phyloP scores from a whole-genome alignment of 2,797 vertebrate genomes.

The Epinephelus awoara region DNA sequence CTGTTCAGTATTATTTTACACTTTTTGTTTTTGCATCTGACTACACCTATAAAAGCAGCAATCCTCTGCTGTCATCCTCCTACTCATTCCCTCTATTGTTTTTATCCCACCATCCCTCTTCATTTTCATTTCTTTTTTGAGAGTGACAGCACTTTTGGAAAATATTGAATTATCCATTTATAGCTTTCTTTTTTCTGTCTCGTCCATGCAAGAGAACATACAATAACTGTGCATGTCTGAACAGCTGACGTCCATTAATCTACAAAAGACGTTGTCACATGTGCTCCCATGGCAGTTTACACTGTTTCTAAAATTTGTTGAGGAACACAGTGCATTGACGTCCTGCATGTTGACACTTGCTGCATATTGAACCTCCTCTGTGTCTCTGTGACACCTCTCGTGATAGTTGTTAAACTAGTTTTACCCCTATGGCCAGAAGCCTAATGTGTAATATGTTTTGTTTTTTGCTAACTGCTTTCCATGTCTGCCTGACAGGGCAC shows the following conservation, averaged over 20 bases:
- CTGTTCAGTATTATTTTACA: constrained; percentile 13
- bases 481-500: constrained; percentile 87
- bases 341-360: constrained; percentile 11
- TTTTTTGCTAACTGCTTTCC: background rate
- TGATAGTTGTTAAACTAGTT: constrained; percentile 31
- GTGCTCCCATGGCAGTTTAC: background rate
- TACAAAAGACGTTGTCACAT: background rate
- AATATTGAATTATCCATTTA: background rate
- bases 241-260: background rate
- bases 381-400: background rate
- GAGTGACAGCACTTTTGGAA: background rate
- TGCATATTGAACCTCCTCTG: background rate
- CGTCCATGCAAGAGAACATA: background rate
- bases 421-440: background rate
- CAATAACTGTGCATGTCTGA: background rate
- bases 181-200: background rate
- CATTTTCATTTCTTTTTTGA: constrained; percentile 7
- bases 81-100: background rate
- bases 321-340: background rate
- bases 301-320: background rate
- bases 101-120: background rate
- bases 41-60: background rate
- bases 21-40: background rate
- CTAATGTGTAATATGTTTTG: background rate
- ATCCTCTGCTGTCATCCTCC: background rate